Base-by-base conservation (phyloP, 2,113 vertebrate genomes). In the Myiozetetes cayanensis region DNA sequence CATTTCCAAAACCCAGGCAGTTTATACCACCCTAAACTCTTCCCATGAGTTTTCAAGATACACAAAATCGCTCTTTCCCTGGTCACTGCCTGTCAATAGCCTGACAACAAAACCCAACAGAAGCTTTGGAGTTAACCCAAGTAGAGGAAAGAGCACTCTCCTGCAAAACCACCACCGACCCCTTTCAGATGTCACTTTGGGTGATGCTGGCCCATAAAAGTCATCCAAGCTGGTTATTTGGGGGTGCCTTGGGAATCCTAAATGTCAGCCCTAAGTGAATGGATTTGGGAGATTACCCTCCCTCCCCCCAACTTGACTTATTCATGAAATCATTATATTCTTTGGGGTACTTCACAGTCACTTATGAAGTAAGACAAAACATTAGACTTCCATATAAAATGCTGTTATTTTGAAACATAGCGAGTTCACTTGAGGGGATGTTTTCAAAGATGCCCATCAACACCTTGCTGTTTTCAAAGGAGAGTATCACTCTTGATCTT, bases 401-500 rank as follows among this genome's bases (percentile, higher is more conserved):
- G 2, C 2, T 70, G 50, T 1, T 59, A 13, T 56, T 79, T 74
- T 7, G 3, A 85, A 82, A 68, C 5, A 28, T 0, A 37, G 6
- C 8, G 30, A 89, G 12, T 27, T 78, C 39, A 16, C 20, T 15
- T 47, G 14, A 92, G 20, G 10, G 22, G 8, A 17, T 18, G 4
- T 83, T 85, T 83, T 88, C 67, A 83, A 70, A 65, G 14, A n/a
- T n/a, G 22, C 8, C 6, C 23, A n/a, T 65, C 16, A 24, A 3
- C 9, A 68, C 9, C 2, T 27, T 62, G 13, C 4, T 65, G 1
- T 71, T 89, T 84, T 59, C 43, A 93, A 63, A 80, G 24, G 4
- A 80, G 8, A 35, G 1, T 71, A 41, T 46, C 43, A 33, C 27
- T 50, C 12, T 0, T 1, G 3, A 2, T 52, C 12, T 75, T 83